Percentiles rank a stretch among this genome's conserved stretches.
Conservation (phyloP, 2,797 vertebrate species). For the Centropyge bicolor region DNA sequence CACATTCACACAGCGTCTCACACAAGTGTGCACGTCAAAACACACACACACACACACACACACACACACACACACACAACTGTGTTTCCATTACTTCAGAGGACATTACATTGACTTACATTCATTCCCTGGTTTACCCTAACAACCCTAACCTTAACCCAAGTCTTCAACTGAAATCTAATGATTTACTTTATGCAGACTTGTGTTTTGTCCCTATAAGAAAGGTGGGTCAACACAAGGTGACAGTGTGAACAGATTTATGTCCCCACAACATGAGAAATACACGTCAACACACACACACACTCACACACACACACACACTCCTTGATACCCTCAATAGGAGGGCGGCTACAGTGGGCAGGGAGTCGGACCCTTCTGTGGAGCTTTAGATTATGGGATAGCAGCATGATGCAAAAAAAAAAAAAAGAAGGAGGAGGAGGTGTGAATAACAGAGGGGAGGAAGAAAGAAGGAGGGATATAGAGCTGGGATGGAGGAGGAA, state of each 20-base stretch:
- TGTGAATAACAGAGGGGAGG: background rate
- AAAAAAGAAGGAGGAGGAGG: background rate
- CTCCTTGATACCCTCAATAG: slow-evolving; percentile 56
- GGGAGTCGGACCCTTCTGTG: slow-evolving; percentile 58
- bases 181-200: too few species aligned
- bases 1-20: slow-evolving; percentile 9
- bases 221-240: too few species aligned
- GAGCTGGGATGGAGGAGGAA: background rate
- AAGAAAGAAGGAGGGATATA: background rate
- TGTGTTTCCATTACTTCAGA: too few species aligned
- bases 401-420: slow-evolving; percentile 58
- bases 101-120: too few species aligned
- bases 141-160: too few species aligned
- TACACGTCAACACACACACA: background rate
- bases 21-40: background rate
- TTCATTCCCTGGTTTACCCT: too few species aligned
- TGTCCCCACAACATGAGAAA: too few species aligned
- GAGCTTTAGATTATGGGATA: slow-evolving; percentile 73
- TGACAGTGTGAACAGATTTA: too few species aligned
- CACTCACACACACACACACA: slow-evolving; percentile 36
- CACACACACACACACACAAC: background rate
- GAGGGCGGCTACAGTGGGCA: slow-evolving; percentile 55
- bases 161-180: too few species aligned
- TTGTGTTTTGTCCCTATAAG: too few species aligned
- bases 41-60: slow-evolving; percentile 8